phyloP scores from a whole-genome alignment of 2,113 vertebrate genomes.

The Nothoprocta pentlandii region DNA sequence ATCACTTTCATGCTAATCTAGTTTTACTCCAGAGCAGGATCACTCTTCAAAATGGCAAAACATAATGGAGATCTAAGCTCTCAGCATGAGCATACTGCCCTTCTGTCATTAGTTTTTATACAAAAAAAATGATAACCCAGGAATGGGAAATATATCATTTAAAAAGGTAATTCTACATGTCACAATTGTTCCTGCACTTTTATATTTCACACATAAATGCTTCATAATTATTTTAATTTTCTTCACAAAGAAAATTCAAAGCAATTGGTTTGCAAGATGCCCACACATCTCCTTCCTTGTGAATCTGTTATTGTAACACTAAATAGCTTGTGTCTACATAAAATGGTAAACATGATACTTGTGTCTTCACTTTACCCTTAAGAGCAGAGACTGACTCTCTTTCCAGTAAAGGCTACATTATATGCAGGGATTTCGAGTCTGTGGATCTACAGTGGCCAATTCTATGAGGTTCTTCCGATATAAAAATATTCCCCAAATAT shows the following conservation, averaged over 20 bases:
- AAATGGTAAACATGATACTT: rapidly evolving
- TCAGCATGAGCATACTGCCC: background rate
- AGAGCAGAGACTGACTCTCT: background rate
- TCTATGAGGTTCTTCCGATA: background rate
- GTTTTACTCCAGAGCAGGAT: background rate
- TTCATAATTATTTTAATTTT: background rate
- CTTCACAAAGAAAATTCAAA: background rate
- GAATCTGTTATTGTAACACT: background rate
- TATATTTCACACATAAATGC: background rate
- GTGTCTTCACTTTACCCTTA: background rate
- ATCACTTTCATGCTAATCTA: background rate
- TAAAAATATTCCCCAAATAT: background rate
- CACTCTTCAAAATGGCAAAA: background rate
- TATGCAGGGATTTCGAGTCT: background rate
- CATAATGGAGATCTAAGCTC: background rate
- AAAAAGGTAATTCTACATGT: background rate
- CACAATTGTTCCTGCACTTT: background rate
- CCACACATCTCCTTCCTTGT: background rate
- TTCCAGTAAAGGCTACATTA: background rate
- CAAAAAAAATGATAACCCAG: background rate
- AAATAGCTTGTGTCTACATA: background rate
- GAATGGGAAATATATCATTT: background rate
- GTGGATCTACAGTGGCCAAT: background rate
- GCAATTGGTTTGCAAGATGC: background rate
- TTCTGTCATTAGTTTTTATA: background rate